Evolutionary conservation across 2,797 vertebrate species (phyloP).

Genomic region (Megaceryle alcyon): DNA sequence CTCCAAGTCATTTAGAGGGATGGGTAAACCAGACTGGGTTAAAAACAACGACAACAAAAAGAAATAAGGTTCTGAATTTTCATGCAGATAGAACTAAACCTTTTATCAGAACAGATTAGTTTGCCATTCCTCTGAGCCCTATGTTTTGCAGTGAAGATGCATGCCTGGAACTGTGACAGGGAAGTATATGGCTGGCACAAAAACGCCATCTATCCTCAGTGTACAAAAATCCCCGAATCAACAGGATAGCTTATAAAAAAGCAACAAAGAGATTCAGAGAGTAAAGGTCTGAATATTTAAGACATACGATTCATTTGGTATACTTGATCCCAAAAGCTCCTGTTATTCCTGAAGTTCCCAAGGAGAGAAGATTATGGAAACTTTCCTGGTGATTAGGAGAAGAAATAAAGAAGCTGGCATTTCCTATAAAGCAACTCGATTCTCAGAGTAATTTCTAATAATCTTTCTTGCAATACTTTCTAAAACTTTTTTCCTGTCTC

Average conservation of each 20-base stretch:
- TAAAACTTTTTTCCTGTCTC: not conserved
- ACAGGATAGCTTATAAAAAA: not conserved
- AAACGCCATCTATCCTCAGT: not conserved
- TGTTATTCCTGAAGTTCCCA: not conserved
- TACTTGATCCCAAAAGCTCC: not conserved
- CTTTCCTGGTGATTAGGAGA: not conserved
- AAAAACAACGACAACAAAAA: not conserved
- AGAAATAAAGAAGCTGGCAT: not conserved
- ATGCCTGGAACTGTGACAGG: accelerated
- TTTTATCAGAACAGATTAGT: not conserved
- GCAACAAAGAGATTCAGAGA: not conserved
- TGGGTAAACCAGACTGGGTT: not conserved
- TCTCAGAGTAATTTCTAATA: not conserved
- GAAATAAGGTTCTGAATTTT: not conserved
- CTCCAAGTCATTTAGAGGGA: conserved; percentile 7
- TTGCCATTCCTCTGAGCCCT: not conserved
- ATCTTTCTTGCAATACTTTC: not conserved
- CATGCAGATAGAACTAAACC: not conserved
- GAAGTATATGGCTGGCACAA: not conserved
- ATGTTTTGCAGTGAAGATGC: not conserved
- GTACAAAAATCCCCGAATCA: not conserved
- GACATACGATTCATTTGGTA: not conserved
- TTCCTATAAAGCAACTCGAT: not conserved
- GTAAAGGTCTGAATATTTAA: not conserved
- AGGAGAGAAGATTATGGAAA: not conserved